These are phyloP conservation scores for Cephus cinctus DNA, from an alignment of 1,140 invertebrate genomes.

Conservation along the genomic window DNA sequence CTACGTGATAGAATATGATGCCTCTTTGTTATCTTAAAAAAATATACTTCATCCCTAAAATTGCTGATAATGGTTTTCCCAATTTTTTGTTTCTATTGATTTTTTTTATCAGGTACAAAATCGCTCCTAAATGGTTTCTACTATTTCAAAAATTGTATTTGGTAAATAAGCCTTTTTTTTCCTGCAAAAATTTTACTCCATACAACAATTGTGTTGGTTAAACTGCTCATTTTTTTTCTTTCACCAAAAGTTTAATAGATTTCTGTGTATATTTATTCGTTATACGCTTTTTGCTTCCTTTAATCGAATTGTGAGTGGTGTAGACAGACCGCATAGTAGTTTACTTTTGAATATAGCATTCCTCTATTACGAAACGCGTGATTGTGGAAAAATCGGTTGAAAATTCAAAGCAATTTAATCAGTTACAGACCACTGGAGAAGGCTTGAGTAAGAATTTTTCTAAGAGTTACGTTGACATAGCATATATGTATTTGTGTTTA, in stretches of 20 bases:
- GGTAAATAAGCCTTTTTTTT: slow-evolving; percentile 17
- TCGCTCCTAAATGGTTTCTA: slow-evolving; percentile 11
- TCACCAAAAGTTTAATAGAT: slow-evolving; percentile 21
- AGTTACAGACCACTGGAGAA: neutral
- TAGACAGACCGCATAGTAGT: neutral
- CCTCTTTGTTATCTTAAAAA: too few species aligned
- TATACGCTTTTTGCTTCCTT: too few species aligned
- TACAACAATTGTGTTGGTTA: too few species aligned
- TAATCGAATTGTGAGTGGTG: neutral
- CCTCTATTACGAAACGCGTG: neutral
- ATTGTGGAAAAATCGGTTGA: neutral
- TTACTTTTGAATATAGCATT: neutral
- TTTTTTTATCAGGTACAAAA: slow-evolving; percentile 10
- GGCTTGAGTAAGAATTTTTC: too few species aligned
- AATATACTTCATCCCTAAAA: too few species aligned
- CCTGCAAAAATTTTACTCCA: too few species aligned
- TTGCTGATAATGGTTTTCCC: too few species aligned
- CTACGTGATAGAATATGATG: too few species aligned
- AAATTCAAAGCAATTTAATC: neutral
- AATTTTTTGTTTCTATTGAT: too few species aligned
- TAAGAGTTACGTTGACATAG: too few species aligned
- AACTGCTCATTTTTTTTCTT: slow-evolving; percentile 2
- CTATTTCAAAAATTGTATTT: slow-evolving; percentile 23
- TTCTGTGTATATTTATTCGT: too few species aligned
- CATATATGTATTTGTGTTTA: slow-evolving; percentile 41